Evolutionary conservation across 2,113 vertebrate genomes (phyloP).

Genomic region (Hyperoodon ampullatus): DNA sequence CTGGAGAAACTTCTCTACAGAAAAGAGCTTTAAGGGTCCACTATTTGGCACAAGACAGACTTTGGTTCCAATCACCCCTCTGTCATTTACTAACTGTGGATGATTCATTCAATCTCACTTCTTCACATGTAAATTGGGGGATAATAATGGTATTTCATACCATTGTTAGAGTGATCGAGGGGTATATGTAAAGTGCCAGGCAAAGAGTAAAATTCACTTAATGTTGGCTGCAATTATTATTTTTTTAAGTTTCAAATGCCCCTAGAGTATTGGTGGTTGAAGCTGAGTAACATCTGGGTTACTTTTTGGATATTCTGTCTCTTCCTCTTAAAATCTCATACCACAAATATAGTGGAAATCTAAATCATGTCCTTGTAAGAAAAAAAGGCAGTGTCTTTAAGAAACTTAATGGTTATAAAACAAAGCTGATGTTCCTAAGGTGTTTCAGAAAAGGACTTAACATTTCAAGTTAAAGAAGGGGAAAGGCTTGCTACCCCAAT

Average conservation of each 20-base stretch:
- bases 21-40: neutral
- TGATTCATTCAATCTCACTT: slow-evolving; percentile 2
- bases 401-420: slow-evolving; percentile 18
- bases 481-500: neutral
- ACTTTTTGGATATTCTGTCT: neutral
- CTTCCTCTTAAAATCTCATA: neutral
- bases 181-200: neutral
- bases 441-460: slow-evolving; percentile 7
- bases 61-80: neutral
- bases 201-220: slow-evolving; percentile 19
- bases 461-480: neutral
- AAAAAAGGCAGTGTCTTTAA: neutral
- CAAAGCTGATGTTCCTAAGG: neutral
- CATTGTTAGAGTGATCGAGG: neutral
- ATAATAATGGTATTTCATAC: neutral
- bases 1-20: neutral
- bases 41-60: neutral
- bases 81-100: neutral
- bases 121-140: neutral
- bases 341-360: neutral
- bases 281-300: neutral
- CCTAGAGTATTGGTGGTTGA: neutral
- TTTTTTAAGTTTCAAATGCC: neutral
- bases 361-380: neutral
- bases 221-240: neutral